These are phyloP conservation scores for Colaptes auratus DNA, from an alignment of 2,113 vertebrate species.

Conservation along the genomic window DNA sequence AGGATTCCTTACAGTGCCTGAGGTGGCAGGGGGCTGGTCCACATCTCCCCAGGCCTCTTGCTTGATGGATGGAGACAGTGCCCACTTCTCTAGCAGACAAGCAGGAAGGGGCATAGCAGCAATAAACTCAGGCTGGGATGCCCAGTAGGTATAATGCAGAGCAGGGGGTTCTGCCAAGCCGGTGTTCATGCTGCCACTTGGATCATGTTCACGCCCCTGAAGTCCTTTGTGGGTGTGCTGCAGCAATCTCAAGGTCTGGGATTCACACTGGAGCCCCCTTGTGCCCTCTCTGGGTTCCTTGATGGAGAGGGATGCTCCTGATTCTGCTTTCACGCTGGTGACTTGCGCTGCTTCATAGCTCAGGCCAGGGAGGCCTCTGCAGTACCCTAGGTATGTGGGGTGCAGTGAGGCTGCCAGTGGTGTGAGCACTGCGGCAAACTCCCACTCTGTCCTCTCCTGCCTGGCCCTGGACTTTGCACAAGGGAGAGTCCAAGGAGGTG, in stretches of 20 bases:
- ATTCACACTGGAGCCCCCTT: background rate
- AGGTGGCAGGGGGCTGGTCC: background rate
- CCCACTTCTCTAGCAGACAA: background rate
- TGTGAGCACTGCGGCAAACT: background rate
- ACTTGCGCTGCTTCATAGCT: accelerated
- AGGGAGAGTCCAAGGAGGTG: background rate
- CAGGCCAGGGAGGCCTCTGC: accelerated
- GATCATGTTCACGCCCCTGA: accelerated
- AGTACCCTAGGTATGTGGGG: background rate
- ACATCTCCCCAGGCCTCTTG: background rate
- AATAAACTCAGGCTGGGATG: background rate
- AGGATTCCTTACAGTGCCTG: background rate
- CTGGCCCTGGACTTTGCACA: background rate
- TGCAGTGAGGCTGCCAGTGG: background rate
- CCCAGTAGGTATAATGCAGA: background rate
- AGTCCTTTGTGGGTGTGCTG: background rate
- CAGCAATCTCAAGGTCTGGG: accelerated
- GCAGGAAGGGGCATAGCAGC: background rate
- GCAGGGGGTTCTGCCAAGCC: background rate
- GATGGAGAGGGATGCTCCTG: background rate
- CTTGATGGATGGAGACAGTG: background rate
- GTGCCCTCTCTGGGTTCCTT: background rate
- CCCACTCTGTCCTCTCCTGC: background rate
- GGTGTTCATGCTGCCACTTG: background rate
- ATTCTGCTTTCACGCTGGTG: accelerated